Base-by-base conservation (phyloP, 2,888 invertebrate genomes). In the Tolmerus cingulatus region DNA sequence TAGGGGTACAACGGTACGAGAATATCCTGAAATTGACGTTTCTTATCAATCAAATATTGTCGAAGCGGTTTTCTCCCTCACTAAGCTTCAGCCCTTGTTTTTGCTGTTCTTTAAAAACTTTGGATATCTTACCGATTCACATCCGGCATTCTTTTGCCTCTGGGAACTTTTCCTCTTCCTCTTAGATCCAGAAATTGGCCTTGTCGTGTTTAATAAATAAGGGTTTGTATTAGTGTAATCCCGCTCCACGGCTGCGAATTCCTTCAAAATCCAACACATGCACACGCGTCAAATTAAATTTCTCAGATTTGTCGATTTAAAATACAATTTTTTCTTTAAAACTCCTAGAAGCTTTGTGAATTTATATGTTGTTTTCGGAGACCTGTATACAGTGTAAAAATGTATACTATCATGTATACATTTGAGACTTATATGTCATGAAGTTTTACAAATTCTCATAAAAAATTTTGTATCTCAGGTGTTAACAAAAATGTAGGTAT, bases 41-140 rank as follows among this genome's bases (percentile, higher is more conserved):
- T 74, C 85, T 85, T 85, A 85, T 85, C 85, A 85, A 74, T 74
- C 85, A 85, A 85, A 85, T 85, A 85, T 85, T 85, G 74, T 74
- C 85, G 74, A 85, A 85, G 43, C 43, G 74, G 85, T 74, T 74
- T 85, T 85, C 74, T 46, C 74, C 85, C 40, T 85, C 85, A 85
- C 74, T 85, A 85, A 85, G 85, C 85, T 85, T 85, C 16, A 55
- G 74, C 74, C 74, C 43, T 85, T 85, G 74, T 85, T 85, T 85
- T 85, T 85, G 40, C 51, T 46, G 16, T 74, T 85, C 74, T 43
- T 27, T 19, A 74, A n/a, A 74, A 85, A 85, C 55, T 37, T 85
- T 85, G 85, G 85, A 74, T 85, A 85, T 85, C 85, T 74, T 85
- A 74, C 43, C 74, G 46, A 85, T 46, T 85, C 51, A 46, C 85